Base-by-base conservation (phyloP, 1,140 invertebrate genomes). In the Drepana arcuata region DNA sequence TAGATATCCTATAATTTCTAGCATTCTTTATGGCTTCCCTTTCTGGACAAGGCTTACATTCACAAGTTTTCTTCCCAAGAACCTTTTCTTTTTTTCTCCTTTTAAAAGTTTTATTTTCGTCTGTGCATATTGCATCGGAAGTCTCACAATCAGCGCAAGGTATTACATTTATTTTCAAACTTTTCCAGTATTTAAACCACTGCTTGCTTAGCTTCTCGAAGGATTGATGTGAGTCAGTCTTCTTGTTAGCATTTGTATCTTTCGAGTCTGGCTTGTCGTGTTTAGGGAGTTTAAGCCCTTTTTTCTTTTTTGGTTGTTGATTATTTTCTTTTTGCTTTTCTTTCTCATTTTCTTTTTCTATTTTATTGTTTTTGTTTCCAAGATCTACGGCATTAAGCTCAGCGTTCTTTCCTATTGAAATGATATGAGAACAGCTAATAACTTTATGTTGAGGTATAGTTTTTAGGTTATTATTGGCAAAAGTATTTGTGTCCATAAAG, bases 1-100 rank as follows among this genome's bases (percentile, higher is more conserved):
- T 32, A 9, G 48, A 49, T 30, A 62, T 40, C 29, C 51, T 52
- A 32, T 49, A 49, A 21, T 52, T 54, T 33, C 59, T 49, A 7
- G 40, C 32, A 10, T 31, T 41, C 23, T 55, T 47, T 15, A 27
- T 36, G 12, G 44, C 35, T 10, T n/a, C n/a, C n/a, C n/a, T n/a
- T n/a, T n/a, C n/a, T n/a, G n/a, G n/a, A n/a, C n/a, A n/a, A n/a
- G n/a, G n/a, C n/a, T n/a, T n/a, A n/a, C n/a, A n/a, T n/a, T n/a
- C n/a, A n/a, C n/a, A n/a, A n/a, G n/a, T n/a, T n/a, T 42, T 35
- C 31, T 34, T 32, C 2, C 21, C 26, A 11, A 21, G 13, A 12
- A 14, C 29, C 23, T 15, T 7, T 7, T 29, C 14, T 28, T 62
- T 62, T 55, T 62, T 62, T 14, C 59, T 48, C 9, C 41, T 36